A percentile compares a stretch with the other conserved stretches of the same genome.
These are phyloP conservation scores for Diadophis punctatus DNA, from an alignment of 2,113 vertebrate species.

Conservation along the genomic window DNA sequence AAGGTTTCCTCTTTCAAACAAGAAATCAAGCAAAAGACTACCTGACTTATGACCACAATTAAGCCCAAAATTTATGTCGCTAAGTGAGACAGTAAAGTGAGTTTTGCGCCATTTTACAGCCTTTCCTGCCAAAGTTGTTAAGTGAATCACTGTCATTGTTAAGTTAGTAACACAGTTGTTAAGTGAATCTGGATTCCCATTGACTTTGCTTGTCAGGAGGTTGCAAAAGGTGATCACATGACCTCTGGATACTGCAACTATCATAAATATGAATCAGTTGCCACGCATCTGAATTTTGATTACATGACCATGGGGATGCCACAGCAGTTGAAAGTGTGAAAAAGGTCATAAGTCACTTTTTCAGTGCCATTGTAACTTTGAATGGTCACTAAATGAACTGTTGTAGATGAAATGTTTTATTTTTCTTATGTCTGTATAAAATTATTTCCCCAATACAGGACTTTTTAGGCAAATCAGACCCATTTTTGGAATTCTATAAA, in stretches of 20 bases:
- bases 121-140: background rate
- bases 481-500: slow-evolving; percentile 85
- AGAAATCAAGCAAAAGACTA: background rate
- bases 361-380: background rate
- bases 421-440: background rate
- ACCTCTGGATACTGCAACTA: background rate
- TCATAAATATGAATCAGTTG: background rate
- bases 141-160: background rate
- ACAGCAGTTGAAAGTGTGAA: background rate
- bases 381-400: background rate
- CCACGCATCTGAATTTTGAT: background rate
- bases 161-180: background rate
- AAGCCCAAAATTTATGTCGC: background rate
- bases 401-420: background rate
- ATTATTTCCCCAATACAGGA: slow-evolving; percentile 70
- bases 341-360: background rate
- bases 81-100: background rate
- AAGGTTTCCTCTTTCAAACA: background rate
- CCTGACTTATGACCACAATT: background rate
- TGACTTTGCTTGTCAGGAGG: background rate
- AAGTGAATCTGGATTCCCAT: background rate
- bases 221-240: background rate
- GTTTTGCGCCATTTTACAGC: background rate
- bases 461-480: slow-evolving; percentile 90
- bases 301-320: background rate